A percentile compares a stretch with the other conserved stretches of the same genome.
These are phyloP conservation scores for Chloropsis hardwickii DNA, from an alignment of 2,113 vertebrate genomes.

Conservation along the genomic window DNA sequence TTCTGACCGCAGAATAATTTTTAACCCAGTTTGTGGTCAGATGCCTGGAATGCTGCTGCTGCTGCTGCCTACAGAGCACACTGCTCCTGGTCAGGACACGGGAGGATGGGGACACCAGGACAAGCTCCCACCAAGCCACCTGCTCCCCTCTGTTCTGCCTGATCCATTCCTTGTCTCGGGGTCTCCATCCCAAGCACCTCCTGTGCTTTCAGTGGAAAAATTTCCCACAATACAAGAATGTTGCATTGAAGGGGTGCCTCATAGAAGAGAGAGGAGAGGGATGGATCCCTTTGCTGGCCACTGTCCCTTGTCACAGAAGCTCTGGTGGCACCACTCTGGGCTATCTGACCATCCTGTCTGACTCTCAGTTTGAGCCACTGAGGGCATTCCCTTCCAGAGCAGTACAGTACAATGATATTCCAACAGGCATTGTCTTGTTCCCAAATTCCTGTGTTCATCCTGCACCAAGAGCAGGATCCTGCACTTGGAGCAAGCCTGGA, in stretches of 20 bases:
- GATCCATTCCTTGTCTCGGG: background rate
- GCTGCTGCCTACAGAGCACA: accelerated
- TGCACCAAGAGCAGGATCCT: background rate
- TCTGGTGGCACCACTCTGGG: background rate
- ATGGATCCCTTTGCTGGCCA: background rate
- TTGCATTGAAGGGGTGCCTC: background rate
- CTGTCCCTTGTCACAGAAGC: background rate
- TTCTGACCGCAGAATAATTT: background rate
- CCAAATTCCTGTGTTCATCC: background rate
- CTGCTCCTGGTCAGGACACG: background rate
- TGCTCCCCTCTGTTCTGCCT: background rate
- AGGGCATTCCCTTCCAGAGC: background rate
- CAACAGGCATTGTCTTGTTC: accelerated
- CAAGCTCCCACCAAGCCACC: background rate
- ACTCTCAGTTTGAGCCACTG: background rate
- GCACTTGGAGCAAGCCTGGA: background rate
- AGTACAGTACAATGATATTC: background rate
- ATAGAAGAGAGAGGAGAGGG: background rate
- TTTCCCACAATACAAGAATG: accelerated
- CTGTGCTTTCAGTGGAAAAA: background rate
- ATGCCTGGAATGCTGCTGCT: background rate
- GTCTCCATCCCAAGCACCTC: background rate
- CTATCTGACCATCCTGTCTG: background rate
- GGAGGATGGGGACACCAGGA: background rate
- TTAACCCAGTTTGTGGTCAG: background rate